Conservation (phyloP, 2,888 invertebrate genomes). For the Lydus trimaculatus region DNA sequence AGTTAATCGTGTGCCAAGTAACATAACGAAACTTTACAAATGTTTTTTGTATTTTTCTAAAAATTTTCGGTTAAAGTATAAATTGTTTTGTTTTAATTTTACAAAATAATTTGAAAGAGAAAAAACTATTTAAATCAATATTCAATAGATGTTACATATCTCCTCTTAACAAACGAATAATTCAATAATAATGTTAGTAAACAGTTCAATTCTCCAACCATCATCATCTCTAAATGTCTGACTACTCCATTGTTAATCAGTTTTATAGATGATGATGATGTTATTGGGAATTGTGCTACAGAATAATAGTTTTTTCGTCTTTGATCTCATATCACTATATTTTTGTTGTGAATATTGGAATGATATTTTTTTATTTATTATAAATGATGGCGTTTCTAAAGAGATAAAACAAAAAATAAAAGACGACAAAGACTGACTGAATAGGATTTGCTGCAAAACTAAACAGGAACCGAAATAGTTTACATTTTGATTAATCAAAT, state of each 20-base stretch:
- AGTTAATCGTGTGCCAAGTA: slow-evolving; percentile 6
- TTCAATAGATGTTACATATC: slow-evolving; percentile 57
- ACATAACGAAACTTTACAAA: neutral
- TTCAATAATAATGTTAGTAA: slow-evolving; percentile 9
- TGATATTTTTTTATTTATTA: slow-evolving; percentile 54
- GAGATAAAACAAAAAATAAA: slow-evolving; percentile 32
- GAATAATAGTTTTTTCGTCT: neutral
- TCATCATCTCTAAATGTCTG: neutral
- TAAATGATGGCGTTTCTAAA: slow-evolving; percentile 42
- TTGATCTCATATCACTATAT: slow-evolving; percentile 42
- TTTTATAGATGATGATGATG: slow-evolving; percentile 19
- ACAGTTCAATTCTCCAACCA: neutral
- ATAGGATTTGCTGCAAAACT: slow-evolving; percentile 50
- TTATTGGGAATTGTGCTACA: neutral
- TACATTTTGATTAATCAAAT: too few relatives aligned
- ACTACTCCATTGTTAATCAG: neutral
- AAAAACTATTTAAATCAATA: slow-evolving; percentile 8
- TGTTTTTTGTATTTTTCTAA: slow-evolving; percentile 36
- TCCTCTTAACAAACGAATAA: slow-evolving; percentile 41
- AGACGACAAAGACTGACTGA: slow-evolving; percentile 57
- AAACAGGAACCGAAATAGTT: slow-evolving; percentile 19
- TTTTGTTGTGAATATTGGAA: slow-evolving; percentile 36
- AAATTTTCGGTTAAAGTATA: neutral
- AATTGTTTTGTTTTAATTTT: neutral
- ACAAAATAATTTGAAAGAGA: neutral